These are phyloP conservation scores for Parauchenoglanis punctatus DNA, from an alignment of 2,797 vertebrate genomes.

Conservation along the genomic window DNA sequence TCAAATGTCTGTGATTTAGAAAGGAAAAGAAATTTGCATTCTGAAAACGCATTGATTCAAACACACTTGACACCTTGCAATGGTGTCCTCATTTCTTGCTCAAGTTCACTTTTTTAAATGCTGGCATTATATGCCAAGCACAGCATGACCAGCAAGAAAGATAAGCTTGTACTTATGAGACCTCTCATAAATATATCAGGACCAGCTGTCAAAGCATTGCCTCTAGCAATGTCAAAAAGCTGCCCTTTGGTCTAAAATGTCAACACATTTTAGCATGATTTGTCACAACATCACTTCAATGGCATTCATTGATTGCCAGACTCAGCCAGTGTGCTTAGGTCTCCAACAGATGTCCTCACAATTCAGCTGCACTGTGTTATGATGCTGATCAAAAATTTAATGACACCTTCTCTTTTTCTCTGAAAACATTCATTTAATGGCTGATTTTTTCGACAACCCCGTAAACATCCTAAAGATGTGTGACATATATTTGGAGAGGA, in stretches of 20 bases:
- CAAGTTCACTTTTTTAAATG: neutral
- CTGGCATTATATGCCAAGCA: constrained; percentile 18
- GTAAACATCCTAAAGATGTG: neutral
- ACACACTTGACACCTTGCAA: constrained; percentile 47
- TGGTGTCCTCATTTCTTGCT: neutral
- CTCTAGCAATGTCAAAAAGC: constrained; percentile 36
- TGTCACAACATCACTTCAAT: constrained; percentile 37
- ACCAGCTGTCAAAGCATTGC: constrained; percentile 40
- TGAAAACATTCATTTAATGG: neutral
- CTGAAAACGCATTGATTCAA: constrained; percentile 56
- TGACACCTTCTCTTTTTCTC: neutral
- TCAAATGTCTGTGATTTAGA: constrained; percentile 56
- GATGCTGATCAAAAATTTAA: neutral
- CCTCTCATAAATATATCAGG: constrained; percentile 39
- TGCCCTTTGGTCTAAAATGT: constrained; percentile 49
- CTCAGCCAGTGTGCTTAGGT: constrained; percentile 9
- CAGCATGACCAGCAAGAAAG: constrained; percentile 18
- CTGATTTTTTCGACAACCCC: neutral
- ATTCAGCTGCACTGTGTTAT: constrained; percentile 10
- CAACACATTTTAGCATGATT: constrained; percentile 49
- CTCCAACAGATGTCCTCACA: constrained; percentile 26
- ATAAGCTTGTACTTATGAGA: constrained; percentile 22
- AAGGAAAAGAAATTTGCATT: constrained; percentile 34
- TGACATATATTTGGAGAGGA: neutral
- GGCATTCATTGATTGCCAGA: constrained; percentile 40